Conservation (phyloP, 2,113 vertebrate species). For the Ageneiosus marmoratus region DNA sequence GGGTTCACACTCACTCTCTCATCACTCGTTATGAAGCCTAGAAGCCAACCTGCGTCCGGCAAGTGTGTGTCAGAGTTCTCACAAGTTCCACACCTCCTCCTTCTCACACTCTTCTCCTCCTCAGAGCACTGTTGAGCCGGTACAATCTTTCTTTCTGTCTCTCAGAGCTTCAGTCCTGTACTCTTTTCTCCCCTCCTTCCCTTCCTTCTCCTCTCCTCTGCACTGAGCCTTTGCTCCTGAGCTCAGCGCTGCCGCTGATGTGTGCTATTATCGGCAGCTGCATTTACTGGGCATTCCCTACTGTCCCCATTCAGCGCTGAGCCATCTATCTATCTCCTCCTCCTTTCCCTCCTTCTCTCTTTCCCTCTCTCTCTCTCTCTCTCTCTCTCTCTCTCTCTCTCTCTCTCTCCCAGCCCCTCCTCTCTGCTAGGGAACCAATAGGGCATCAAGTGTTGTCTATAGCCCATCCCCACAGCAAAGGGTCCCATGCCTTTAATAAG, state of each 20-base stretch:
- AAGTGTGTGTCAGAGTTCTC: constrained; percentile 39
- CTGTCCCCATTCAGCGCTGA: constrained; percentile 73
- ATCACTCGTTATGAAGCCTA: not conserved
- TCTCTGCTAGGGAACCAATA: constrained; percentile 72
- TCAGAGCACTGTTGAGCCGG: constrained; percentile 47
- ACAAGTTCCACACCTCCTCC: constrained; percentile 43
- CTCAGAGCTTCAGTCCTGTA: constrained; percentile 51
- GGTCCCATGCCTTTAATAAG: constrained; percentile 80
- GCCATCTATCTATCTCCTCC: constrained; percentile 61
- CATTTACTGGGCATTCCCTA: constrained; percentile 80
- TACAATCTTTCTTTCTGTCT: constrained; percentile 36
- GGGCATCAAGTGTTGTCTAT: constrained; percentile 56
- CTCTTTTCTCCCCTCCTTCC: constrained; percentile 31
- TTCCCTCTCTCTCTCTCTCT: constrained; percentile 66
- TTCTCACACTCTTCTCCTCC: constrained; percentile 25
- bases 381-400: constrained; percentile 51
- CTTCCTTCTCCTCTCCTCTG: constrained; percentile 33
- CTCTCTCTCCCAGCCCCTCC: constrained; percentile 64
- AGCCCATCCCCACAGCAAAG: constrained; percentile 57
- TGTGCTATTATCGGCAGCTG: constrained; percentile 80
- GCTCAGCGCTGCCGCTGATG: constrained; percentile 68
- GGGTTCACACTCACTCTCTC: not conserved
- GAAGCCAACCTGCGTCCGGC: not conserved
- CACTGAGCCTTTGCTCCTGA: constrained; percentile 60
- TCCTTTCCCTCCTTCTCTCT: constrained; percentile 44